A percentile compares a stretch with the other conserved stretches of the same genome.
These are phyloP conservation scores for Dendropsophus ebraccatus DNA, from an alignment of 2,113 vertebrate species.

Conservation along the genomic window DNA sequence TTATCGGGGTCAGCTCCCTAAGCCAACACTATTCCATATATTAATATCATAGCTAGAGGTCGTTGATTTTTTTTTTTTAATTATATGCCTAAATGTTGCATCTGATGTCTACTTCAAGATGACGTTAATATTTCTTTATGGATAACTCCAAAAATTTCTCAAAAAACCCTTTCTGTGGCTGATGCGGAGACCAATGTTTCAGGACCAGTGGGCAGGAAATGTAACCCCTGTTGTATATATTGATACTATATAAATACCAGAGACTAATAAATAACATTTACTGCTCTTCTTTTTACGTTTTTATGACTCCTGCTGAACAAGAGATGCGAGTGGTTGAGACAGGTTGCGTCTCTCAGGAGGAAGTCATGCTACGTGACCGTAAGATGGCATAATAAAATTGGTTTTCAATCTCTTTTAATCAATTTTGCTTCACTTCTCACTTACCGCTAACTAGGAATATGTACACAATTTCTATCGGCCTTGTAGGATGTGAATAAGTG, in stretches of 20 bases:
- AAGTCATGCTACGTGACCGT: conserved; percentile 32
- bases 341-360: conserved; percentile 26
- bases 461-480: not conserved
- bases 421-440: conserved; percentile 25
- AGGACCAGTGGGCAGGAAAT: not conserved
- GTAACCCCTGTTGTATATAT: not conserved
- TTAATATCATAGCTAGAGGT: too few relatives aligned
- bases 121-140: not conserved
- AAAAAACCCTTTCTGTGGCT: not conserved
- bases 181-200: not conserved
- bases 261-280: not conserved
- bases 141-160: not conserved
- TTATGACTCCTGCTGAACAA: not conserved
- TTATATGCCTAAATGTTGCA: too few relatives aligned
- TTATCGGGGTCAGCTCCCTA: too few relatives aligned
- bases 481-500: not conserved
- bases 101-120: not conserved
- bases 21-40: too few relatives aligned
- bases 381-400: conserved; percentile 30
- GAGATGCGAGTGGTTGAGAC: conserved; percentile 12
- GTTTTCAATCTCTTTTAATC: conserved; percentile 40
- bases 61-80: too few relatives aligned
- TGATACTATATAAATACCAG: not conserved
- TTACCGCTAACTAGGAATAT: conserved; percentile 23
- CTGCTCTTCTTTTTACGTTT: conserved; percentile 5